Evolutionary conservation across 2,888 invertebrate genomes (phyloP).

Genomic region (Sminthurinus aureus): DNA sequence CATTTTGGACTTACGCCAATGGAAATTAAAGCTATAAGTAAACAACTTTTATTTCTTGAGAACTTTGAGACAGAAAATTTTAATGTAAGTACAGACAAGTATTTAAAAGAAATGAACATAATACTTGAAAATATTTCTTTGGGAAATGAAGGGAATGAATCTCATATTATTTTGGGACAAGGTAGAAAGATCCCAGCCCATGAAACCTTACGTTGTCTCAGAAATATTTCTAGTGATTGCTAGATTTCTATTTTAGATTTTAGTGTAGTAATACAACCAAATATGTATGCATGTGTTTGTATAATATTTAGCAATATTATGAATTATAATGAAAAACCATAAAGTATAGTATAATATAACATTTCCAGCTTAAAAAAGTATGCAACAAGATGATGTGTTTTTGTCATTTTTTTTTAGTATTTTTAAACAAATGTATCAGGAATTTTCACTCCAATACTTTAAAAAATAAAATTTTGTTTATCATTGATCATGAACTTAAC

Average conservation of each 20-base stretch:
- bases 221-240: background rate
- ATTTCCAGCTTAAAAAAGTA: too few relatives aligned
- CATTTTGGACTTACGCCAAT: background rate
- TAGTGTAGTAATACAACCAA: too few relatives aligned
- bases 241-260: background rate
- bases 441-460: too few relatives aligned
- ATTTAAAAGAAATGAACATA: background rate
- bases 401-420: too few relatives aligned
- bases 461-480: too few relatives aligned
- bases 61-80: background rate
- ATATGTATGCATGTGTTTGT: too few relatives aligned
- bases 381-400: too few relatives aligned
- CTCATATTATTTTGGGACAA: background rate
- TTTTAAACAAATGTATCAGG: too few relatives aligned
- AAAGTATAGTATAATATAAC: too few relatives aligned
- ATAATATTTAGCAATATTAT: too few relatives aligned
- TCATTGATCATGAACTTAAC: too few relatives aligned
- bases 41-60: background rate
- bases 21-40: background rate
- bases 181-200: background rate
- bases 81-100: background rate
- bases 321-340: too few relatives aligned
- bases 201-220: background rate
- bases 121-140: background rate
- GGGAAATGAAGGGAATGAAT: background rate